Conservation (phyloP, 2,797 vertebrate species). For the Crax fasciolata region DNA sequence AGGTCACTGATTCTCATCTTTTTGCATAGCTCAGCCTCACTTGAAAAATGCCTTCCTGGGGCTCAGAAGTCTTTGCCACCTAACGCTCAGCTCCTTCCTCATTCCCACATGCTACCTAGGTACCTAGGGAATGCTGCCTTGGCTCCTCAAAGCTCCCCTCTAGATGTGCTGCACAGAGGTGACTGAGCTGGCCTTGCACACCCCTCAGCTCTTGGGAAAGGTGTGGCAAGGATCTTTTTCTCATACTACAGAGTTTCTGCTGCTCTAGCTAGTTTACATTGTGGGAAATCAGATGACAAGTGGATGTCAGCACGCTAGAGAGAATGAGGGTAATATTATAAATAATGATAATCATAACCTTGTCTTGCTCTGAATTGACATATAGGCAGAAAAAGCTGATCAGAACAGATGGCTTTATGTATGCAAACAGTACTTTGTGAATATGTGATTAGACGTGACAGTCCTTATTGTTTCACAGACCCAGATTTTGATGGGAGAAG, state of each 20-base stretch:
- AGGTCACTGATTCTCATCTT: not conserved
- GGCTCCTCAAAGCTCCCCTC: not conserved
- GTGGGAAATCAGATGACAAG: not conserved
- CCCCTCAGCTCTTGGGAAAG: not conserved
- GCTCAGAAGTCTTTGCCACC: accelerated
- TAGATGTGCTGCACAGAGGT: not conserved
- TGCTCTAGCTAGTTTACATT: not conserved
- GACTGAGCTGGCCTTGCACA: not conserved
- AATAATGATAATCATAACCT: not conserved
- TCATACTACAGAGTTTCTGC: not conserved
- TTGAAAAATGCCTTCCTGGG: not conserved
- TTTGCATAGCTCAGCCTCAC: not conserved
- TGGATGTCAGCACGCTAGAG: not conserved
- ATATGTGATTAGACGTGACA: constrained; percentile 8
- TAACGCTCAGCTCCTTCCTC: not conserved
- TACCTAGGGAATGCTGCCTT: not conserved
- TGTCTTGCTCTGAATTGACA: constrained; percentile 5
- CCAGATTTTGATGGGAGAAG: constrained; percentile 45
- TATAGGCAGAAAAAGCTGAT: not conserved
- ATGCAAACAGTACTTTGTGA: constrained; percentile 21
- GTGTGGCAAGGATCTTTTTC: not conserved
- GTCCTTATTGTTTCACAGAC: constrained; percentile 26
- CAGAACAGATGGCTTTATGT: constrained; percentile 61
- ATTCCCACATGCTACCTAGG: not conserved
- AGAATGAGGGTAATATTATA: not conserved